Percentiles rank a stretch among this genome's conserved stretches.
Conservation (phyloP, 1,140 invertebrate genomes). For the Papilio polyxenes region DNA sequence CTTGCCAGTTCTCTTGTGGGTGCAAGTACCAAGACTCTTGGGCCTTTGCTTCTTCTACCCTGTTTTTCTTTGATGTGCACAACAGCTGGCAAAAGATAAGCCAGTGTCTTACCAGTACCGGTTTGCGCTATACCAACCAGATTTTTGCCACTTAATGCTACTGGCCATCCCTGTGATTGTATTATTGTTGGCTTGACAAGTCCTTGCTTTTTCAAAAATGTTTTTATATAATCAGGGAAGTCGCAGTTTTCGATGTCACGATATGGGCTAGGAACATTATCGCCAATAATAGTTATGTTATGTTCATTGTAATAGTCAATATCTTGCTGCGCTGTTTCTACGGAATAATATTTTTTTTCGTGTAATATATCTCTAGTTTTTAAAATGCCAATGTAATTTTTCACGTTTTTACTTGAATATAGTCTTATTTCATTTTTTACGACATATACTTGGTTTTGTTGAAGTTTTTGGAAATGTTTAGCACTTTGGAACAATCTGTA, state of each 20-base stretch:
- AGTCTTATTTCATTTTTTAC: slow-evolving; percentile 19
- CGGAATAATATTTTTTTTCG: slow-evolving; percentile 58
- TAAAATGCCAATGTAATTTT: slow-evolving; percentile 26
- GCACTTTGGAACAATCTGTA: slow-evolving; percentile 47
- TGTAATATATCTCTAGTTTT: slow-evolving; percentile 20
- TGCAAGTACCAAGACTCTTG: slow-evolving; percentile 93
- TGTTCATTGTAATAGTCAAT: slow-evolving; percentile 67
- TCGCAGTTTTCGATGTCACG: slow-evolving; percentile 85
- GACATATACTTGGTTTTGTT: slow-evolving; percentile 21
- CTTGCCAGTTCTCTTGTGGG: slow-evolving; percentile 97
- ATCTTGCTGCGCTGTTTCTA: slow-evolving; percentile 58
- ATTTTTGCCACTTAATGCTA: slow-evolving; percentile 93
- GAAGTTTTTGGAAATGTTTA: slow-evolving; percentile 42
- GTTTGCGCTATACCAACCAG: slow-evolving; percentile 97
- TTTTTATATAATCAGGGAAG: slow-evolving; percentile 89
- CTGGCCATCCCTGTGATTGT: slow-evolving; percentile 94
- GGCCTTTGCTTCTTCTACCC: slow-evolving; percentile 89
- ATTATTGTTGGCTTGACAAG: slow-evolving; percentile 93
- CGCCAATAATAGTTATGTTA: slow-evolving; percentile 70
- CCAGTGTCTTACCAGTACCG: slow-evolving; percentile 94
- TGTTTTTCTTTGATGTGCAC: slow-evolving; percentile 95
- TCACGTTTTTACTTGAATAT: slow-evolving; percentile 21
- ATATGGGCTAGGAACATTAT: slow-evolving; percentile 68
- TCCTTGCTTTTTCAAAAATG: slow-evolving; percentile 86
- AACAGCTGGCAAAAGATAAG: slow-evolving; percentile 90